These are phyloP conservation scores for Plemyria rubiginata DNA, from an alignment of 2,888 invertebrate species.

Conservation along the genomic window DNA sequence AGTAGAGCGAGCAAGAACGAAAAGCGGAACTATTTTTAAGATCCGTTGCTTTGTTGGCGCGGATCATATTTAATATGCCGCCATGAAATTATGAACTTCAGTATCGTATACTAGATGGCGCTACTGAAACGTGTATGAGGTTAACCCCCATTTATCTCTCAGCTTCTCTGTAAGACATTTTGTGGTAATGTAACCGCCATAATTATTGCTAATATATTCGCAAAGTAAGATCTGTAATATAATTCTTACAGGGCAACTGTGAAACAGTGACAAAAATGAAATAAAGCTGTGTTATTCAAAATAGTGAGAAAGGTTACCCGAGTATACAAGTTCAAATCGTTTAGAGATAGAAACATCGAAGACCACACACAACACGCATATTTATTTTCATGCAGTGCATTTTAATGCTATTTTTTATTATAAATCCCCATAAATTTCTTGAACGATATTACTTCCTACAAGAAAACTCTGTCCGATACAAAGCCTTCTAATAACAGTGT, in stretches of 20 bases:
- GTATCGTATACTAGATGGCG: constrained; percentile 3
- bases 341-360: constrained; percentile 49
- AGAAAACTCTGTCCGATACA: constrained; percentile 23
- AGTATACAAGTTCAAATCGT: constrained; percentile 17
- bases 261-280: constrained; percentile 44
- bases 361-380: constrained; percentile 61
- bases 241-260: constrained; percentile 81
- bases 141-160: constrained; percentile 45
- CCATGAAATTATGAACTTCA: neutral
- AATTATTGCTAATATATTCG: constrained; percentile 48
- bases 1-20: too few relatives aligned
- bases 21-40: neutral
- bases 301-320: constrained; percentile 17
- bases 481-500: constrained; percentile 21
- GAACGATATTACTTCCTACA: constrained; percentile 27
- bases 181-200: constrained; percentile 81
- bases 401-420: constrained; percentile 32
- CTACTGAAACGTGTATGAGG: constrained; percentile 10
- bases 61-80: neutral
- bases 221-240: constrained; percentile 37
- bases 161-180: constrained; percentile 80
- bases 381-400: constrained; percentile 58
- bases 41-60: neutral
- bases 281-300: constrained; percentile 24
- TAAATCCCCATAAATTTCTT: constrained; percentile 35